A percentile compares a stretch with the other conserved stretches of the same genome.
Evolutionary conservation across 2,888 invertebrate genomes (phyloP).

Genomic region (Cantharis rustica): DNA sequence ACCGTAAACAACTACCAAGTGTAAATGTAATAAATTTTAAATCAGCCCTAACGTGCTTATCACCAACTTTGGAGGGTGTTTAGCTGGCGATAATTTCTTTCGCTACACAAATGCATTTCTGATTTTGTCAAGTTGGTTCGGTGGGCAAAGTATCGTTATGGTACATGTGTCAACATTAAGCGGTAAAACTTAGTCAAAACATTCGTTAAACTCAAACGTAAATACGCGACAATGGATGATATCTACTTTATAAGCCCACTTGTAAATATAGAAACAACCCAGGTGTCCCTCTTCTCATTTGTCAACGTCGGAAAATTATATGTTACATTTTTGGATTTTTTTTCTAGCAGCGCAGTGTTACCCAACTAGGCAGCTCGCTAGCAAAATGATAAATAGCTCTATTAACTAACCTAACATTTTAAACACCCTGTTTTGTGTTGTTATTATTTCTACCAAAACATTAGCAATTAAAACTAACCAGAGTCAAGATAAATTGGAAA

Average conservation of each 20-base stretch:
- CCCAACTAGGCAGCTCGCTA: not conserved
- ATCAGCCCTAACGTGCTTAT: not conserved
- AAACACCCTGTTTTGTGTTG: not conserved
- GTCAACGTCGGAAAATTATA: not conserved
- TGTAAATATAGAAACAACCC: slow-evolving; percentile 1
- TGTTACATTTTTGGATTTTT: not conserved
- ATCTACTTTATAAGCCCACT: slow-evolving; percentile 1
- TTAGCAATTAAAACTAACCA: not conserved
- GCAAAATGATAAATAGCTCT: not conserved
- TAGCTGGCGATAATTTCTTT: not conserved
- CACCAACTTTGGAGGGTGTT: not conserved
- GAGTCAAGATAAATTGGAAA: not conserved
- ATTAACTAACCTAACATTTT: not conserved
- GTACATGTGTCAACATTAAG: not conserved
- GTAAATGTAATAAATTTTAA: not conserved
- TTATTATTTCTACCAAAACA: not conserved
- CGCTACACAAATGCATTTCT: not conserved
- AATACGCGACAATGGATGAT: not conserved
- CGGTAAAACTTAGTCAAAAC: not conserved
- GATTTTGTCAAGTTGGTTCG: not conserved
- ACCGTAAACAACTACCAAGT: not conserved
- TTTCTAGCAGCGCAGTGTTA: not conserved
- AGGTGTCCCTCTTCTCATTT: not conserved
- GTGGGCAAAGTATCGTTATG: not conserved
- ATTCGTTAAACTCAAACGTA: not conserved